Evolutionary conservation across 2,113 vertebrate genomes (phyloP).

Genomic region (Crotalus tigris): DNA sequence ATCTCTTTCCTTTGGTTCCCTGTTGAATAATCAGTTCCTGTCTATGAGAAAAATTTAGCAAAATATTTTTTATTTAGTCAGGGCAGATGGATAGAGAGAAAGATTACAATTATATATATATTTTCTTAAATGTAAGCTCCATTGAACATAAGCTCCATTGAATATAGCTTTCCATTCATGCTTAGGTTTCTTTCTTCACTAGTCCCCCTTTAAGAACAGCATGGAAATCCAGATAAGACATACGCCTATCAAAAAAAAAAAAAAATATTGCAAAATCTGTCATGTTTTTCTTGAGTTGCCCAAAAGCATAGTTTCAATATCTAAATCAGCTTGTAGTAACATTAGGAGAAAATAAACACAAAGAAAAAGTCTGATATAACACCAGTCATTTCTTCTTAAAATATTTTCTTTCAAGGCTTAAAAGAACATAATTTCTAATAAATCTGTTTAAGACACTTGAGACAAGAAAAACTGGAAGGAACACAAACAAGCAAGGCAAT

Average conservation of each 20-base stretch:
- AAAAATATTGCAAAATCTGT: not conserved
- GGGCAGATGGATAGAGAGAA: not conserved
- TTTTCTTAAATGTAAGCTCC: too few species aligned
- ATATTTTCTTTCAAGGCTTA: conserved; percentile 11
- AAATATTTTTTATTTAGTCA: not conserved
- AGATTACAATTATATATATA: not conserved
- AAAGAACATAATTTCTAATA: conserved; percentile 29
- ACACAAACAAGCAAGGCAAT: conserved; percentile 10
- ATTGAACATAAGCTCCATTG: not conserved
- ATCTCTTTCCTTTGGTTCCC: not conserved
- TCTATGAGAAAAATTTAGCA: not conserved
- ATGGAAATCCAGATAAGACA: not conserved
- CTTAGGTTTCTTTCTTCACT: not conserved
- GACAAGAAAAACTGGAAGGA: conserved; percentile 12
- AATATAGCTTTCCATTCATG: not conserved
- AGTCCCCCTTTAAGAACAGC: not conserved
- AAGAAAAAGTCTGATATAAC: conserved; percentile 13
- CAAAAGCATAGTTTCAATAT: not conserved
- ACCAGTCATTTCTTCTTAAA: conserved; percentile 29
- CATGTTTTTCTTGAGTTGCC: accelerated
- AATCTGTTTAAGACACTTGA: conserved; percentile 40
- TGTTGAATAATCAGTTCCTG: not conserved
- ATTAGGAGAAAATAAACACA: conserved; percentile 1
- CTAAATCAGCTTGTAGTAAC: conserved; percentile 10
- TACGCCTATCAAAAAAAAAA: not conserved